Evolutionary conservation across 2,113 vertebrate genomes (phyloP), one percentile per base, ranked within the genome.

Genomic region (Origma solitaria): DNA sequence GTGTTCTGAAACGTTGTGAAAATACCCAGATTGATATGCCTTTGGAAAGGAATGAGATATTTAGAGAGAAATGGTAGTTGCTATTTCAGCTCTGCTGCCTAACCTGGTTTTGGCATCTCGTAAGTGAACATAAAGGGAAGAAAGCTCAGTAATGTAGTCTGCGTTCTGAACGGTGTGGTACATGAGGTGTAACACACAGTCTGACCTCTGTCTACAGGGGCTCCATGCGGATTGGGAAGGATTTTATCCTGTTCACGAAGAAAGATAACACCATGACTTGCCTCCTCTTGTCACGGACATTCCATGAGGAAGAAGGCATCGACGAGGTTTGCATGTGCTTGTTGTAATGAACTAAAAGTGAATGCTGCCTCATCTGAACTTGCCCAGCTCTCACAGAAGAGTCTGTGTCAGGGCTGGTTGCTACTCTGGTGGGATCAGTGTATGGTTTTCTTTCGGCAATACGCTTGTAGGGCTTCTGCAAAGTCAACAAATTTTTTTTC

Each of bases 201-300:
- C n/a, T 92, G 44, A 82, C 44, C 60, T 98, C 72, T 92, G 19
- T 95, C 60, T 92, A 10, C 71, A 99, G 99, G 78, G 99, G 99
- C 54, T 99, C 99, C 65, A 99, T 99, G 99, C 97, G 99, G 80
- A 99, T 99, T 33, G 99, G 99, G 60, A 99, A 99, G 97, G 99
- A 99, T 97, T 99, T 99, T 91, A 99, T 99, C 91, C 97, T 99
- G 57, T 99, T 99, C 95, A 99, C 99, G 2, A 99, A 99, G 98
- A 99, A 99, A 88, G 98, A 97, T 37, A 95, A 97, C 60, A 98
- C 98, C 22, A 98, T 99, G 97, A 99, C 99, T 47, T 99, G 99
- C 93, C 98, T 99, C 31, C 99, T 99, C 94, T 95, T 99, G 92
- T 99, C 99, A 13, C 98, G 99, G 35, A 99, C 99, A 0, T 99